Conservation (phyloP, 2,888 invertebrate genomes). For the Syritta pipiens region DNA sequence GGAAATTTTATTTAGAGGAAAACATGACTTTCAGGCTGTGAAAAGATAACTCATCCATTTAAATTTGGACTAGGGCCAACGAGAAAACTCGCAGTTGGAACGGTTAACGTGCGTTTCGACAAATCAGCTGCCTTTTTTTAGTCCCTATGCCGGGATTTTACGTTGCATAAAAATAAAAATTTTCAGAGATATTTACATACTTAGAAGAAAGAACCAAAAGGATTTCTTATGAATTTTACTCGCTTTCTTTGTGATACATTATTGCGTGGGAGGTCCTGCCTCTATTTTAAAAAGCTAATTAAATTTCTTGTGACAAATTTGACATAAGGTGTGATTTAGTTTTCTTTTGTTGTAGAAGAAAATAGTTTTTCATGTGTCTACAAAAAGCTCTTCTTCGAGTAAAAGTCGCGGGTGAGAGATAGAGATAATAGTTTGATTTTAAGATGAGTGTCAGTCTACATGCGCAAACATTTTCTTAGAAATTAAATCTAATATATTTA, state of each 20-base stretch:
- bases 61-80: slow-evolving; percentile 44
- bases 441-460: too few species aligned
- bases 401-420: too few species aligned
- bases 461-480: too few species aligned
- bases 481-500: too few species aligned
- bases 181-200: background rate
- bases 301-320: slow-evolving; percentile 3
- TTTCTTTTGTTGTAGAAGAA: too few species aligned
- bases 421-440: too few species aligned
- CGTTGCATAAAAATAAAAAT: slow-evolving; percentile 14
- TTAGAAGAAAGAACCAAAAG: too few species aligned
- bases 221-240: too few species aligned
- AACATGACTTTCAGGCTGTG: slow-evolving; percentile 15
- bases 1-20: slow-evolving; percentile 41
- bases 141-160: background rate
- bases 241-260: too few species aligned
- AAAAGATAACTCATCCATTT: slow-evolving; percentile 42
- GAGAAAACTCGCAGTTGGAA: slow-evolving; percentile 35
- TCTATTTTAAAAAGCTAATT: slow-evolving; percentile 22
- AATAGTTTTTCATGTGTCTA: too few species aligned
- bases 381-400: too few species aligned
- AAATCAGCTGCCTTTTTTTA: background rate
- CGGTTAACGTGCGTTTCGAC: slow-evolving; percentile 16
- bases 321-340: background rate
- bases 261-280: background rate